Evolutionary conservation across 2,797 vertebrate genomes (phyloP).

Genomic region (Denticeps clupeoides): DNA sequence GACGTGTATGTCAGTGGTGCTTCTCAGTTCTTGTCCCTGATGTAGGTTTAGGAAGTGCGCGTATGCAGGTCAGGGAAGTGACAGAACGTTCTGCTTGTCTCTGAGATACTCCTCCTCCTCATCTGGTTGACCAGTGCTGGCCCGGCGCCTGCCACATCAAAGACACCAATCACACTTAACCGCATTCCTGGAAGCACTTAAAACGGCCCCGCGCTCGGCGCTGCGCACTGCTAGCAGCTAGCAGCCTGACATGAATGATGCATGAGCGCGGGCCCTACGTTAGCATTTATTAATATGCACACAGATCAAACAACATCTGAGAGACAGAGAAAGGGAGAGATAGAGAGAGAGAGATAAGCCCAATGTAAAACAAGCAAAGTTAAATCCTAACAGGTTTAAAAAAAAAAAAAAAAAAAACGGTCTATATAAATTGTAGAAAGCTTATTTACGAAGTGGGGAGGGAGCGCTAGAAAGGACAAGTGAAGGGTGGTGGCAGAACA

Average conservation of each 20-base stretch:
- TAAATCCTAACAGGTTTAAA: neutral
- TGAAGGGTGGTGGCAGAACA: too few species aligned
- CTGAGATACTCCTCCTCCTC: slow-evolving; percentile 51
- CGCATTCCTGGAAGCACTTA: neutral
- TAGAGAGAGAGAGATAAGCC: neutral
- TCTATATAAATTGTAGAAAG: neutral
- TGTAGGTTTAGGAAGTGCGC: neutral
- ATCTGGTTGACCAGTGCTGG: slow-evolving; percentile 44
- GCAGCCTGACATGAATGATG: slow-evolving; percentile 20
- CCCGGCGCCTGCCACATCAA: slow-evolving; percentile 37
- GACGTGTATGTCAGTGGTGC: neutral
- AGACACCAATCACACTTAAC: slow-evolving; percentile 29
- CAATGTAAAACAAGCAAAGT: neutral
- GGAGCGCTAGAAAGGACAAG: neutral
- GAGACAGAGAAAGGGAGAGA: too few species aligned
- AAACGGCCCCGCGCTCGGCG: slow-evolving; percentile 1
- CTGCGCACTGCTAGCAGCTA: neutral
- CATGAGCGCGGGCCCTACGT: slow-evolving; percentile 5
- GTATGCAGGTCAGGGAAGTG: slow-evolving; percentile 36
- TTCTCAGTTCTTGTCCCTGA: neutral
- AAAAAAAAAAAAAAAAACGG: neutral
- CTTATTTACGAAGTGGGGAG: too few species aligned
- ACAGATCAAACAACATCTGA: neutral
- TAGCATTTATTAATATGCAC: slow-evolving; percentile 1
- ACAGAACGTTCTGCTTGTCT: slow-evolving; percentile 55